Base-by-base conservation (phyloP, 1,140 invertebrate genomes). In the Drosophila insularis region DNA sequence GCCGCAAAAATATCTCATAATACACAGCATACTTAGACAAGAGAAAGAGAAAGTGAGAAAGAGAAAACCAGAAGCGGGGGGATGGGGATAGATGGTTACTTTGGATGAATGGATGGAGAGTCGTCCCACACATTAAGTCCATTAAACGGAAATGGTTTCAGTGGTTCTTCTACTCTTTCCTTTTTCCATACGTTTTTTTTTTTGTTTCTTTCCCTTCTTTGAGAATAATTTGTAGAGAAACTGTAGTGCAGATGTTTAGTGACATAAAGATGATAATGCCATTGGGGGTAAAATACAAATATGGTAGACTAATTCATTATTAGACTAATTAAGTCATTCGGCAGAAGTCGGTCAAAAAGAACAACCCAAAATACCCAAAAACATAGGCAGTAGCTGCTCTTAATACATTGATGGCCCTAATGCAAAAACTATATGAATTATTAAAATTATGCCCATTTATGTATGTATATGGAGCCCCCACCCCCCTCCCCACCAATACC, bases 301-400 rank as follows among this genome's bases (percentile, higher is more conserved):
- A 40, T 23, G 39, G 17, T 14, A 27, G n/a, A 60, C 31, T 31
- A 54, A 63, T 78, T 78, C 71, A 74, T 87, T 81, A 87, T 84
- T 80, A 80, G 80, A 53, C 76, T 87, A 89, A 87, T 87, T 87
- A 89, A 89, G 84, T 87, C 84, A 87, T 84, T 89, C 80, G 73
- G 69, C 66, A 80, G 80, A 13, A 37, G 35, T 82, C 76, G 82
- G 75, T 74, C 59, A 68, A 74, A 50, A 61, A 72, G 59, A 67
- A 63, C 55, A 68, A 61, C 62, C 63, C 56, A 67, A 35, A 35
- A 10, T 10, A 35, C 32, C 32, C 32, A 8, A 35, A 8, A 35
- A 35, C 32, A 35, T 35, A 35, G 32, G 32, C 32, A 35, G 32
- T 35, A 11, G 19, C 59, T 10, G 10, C 17, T 10, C n/a, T 11